Base-by-base conservation (phyloP, 2,797 vertebrate species). In the Serranus cabrilla region DNA sequence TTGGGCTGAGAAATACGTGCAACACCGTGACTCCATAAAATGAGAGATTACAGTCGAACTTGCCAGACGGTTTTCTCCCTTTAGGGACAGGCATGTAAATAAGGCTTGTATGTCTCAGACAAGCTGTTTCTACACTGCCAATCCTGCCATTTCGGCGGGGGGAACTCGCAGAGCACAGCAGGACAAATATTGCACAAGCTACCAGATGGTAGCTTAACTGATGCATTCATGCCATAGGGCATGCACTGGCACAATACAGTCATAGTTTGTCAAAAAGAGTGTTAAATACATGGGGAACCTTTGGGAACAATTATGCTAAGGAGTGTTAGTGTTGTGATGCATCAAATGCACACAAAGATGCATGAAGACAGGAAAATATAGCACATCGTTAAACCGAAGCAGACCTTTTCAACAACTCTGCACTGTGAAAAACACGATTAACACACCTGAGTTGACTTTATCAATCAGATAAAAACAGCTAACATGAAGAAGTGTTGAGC, bases 161-260 rank as follows among this genome's bases (percentile, higher is more conserved):
- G 65, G 80, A 65, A 49, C 79, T 75, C 45, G 76, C 79, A 86
- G 69, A 81, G 74, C 83, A 61, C 86, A 86, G 80, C 77, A 62
- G 58, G 75, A 77, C 64, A 79, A 83, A 81, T 72, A 84, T 45
- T 82, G 77, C 61, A 76, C 73, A 64, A 76, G 78, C 74, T 77
- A 78, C 76, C 88, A 91, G 86, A 91, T 92, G 88, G 89, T 85
- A 85, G 84, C 82, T 78, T 74, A 72, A 87, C 61, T 71, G 56
- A 87, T 82, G 57, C 61, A 60, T 83, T 82, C 64, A 40, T 55
- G 83, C 84, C 73, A 81, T 50, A 65, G 86, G 81, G 62, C 73
- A 81, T 50, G 42, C 55, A 34, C 62, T 78, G 66, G 68, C 78
- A 81, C 52, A 43, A 25, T 82, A 18, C 62, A 69, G 31, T 51